A percentile compares a stretch with the other conserved stretches of the same genome.
Evolutionary conservation across 2,797 vertebrate genomes (phyloP).

Genomic region (Anguilla marmorata): DNA sequence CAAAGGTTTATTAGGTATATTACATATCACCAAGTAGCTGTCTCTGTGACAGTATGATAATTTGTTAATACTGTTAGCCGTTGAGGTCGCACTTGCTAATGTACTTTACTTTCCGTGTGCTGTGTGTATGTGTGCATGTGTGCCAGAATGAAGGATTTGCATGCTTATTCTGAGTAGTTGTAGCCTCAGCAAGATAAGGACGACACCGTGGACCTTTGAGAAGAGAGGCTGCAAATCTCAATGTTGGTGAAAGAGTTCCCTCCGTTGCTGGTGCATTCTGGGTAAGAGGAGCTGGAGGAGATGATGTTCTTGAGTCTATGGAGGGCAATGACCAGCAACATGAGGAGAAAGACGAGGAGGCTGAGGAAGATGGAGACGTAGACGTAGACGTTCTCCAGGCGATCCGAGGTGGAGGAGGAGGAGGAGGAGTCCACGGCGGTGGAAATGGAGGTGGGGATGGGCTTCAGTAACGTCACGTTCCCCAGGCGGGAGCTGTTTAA

Average conservation of each 20-base stretch:
- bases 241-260: constrained; percentile 94
- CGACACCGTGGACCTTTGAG: constrained; percentile 87
- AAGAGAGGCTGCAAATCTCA: constrained; percentile 95
- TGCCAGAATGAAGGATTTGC: not conserved
- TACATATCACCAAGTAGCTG: not conserved
- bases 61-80: not conserved
- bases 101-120: not conserved
- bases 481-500: constrained; percentile 66
- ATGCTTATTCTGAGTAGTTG: not conserved
- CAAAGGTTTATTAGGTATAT: not conserved
- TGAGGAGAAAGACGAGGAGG: constrained; percentile 89
- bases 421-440: constrained; percentile 74
- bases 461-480: constrained; percentile 83
- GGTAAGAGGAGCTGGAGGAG: constrained; percentile 88
- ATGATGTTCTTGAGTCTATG: constrained; percentile 97
- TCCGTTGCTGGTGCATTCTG: constrained; percentile 87
- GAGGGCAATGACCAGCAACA: constrained; percentile 89
- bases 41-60: not conserved
- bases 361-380: constrained; percentile 96
- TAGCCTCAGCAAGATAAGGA: constrained; percentile 73
- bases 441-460: constrained; percentile 85
- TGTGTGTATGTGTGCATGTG: not conserved
- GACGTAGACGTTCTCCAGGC: constrained; percentile 84
- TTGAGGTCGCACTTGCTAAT: not conserved
- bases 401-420: constrained; percentile 54